Evolutionary conservation across 37 sponge, comb jelly and placozoan genomes (phyloP).

Genomic region (Axinella damicornis): DNA sequence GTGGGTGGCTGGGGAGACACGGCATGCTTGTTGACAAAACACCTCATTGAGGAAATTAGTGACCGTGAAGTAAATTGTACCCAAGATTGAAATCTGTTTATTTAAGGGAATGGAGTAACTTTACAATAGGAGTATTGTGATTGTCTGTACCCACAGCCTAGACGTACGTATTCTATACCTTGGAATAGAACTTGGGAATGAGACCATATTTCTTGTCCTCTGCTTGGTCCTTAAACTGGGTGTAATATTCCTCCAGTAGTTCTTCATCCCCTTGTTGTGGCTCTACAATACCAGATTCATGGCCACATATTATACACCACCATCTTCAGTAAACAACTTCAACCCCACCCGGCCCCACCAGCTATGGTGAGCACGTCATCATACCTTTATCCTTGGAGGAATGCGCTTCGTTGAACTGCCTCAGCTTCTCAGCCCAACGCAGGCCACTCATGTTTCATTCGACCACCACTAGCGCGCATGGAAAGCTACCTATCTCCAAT

Average conservation of each 20-base stretch:
- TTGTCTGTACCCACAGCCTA: no score
- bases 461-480: no score
- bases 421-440: constrained; percentile 40
- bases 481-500: no score
- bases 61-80: no score
- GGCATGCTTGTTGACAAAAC: no score
- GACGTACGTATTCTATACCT: constrained; percentile 25
- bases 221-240: constrained; percentile 36
- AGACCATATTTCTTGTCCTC: constrained; percentile 18
- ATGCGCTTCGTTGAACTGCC: constrained; percentile 20
- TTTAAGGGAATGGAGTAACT: no score
- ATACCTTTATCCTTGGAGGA: neutral
- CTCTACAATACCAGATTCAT: neutral
- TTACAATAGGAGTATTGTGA: no score
- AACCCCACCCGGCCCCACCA: no score
- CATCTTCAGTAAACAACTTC: neutral
- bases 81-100: no score
- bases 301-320: no score
- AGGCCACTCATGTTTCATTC: constrained; percentile 4
- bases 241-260: constrained; percentile 66
- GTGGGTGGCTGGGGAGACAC: constrained; percentile 88
- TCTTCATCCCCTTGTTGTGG: constrained; percentile 51
- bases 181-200: constrained; percentile 88
- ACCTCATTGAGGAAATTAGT: no score
- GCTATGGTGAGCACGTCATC: no score